These are phyloP conservation scores for Saccostrea cuccullata DNA, from an alignment of 1,140 invertebrate genomes.

Conservation along the genomic window DNA sequence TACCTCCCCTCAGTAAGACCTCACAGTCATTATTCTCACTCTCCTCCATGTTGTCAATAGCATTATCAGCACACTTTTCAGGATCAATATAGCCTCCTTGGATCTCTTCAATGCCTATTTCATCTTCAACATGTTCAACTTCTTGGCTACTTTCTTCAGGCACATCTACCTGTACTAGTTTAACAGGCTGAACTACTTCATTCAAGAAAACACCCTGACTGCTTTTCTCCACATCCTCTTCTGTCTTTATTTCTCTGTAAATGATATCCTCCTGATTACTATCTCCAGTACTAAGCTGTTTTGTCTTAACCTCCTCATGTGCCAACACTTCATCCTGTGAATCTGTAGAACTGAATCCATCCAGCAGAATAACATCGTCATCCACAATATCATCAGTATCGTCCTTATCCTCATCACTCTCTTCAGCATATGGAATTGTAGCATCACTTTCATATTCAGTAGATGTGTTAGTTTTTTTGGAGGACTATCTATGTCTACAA, in stretches of 20 bases:
- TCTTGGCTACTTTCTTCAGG: neutral
- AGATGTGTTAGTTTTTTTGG: neutral
- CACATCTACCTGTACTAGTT: neutral
- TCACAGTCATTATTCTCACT: neutral
- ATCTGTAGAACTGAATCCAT: constrained; percentile 6
- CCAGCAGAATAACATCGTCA: neutral
- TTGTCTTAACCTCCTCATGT: neutral
- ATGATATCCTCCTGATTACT: neutral
- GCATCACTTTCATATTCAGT: constrained; percentile 46
- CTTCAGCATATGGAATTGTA: constrained; percentile 32
- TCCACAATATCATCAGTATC: no score
- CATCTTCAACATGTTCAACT: neutral
- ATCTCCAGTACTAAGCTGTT: neutral
- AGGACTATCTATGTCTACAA: neutral
- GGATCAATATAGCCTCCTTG: neutral
- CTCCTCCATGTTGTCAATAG: neutral
- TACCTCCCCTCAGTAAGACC: constrained; percentile 32
- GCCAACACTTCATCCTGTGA: neutral
- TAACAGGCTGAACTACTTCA: neutral
- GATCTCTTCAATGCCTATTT: neutral
- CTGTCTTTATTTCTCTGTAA: neutral
- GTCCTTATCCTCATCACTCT: constrained; percentile 32
- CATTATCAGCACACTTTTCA: neutral
- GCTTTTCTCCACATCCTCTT: neutral
- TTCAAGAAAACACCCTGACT: neutral